Base-by-base conservation (phyloP, 2,888 invertebrate genomes). In the Scaptodrosophila latifasciaeformis region DNA sequence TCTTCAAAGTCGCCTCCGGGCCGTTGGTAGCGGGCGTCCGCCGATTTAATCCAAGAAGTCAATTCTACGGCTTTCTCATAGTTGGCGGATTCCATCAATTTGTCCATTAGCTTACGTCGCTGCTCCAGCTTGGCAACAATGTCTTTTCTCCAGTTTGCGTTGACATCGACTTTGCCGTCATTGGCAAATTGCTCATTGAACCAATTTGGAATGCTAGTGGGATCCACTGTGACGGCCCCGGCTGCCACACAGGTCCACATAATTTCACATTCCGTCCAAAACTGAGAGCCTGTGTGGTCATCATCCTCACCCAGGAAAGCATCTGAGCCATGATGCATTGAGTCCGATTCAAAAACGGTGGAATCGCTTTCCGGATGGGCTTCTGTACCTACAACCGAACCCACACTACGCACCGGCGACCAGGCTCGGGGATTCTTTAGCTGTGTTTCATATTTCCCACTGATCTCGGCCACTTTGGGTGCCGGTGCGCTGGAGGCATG, bases 381-480 rank as follows among this genome's bases (percentile, higher is more conserved):
- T 86, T 95, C 94, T 77, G 92, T 92, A 1, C 93, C 94, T 1
- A 89, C 91, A 44, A 94, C 92, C 18, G 94, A 94, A 7, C 95
- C 95, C 6, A 94, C 94, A 81, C 94, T 94, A 63, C 93, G 90
- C n/a, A 94, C 93, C 13, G 95, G 95, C 79, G 94, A 94, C 94
- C 95, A 94, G 21, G 94, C 94, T 76, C 93, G 90, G 15, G 93
- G 93, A 86, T 93, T 93, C 74, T 91, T 92, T n/a, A 92, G 86
- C 65, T 91, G 91, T 3, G 90, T 90, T 85, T 92, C 92, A 85
- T 90, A 91, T 84, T 91, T 92, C 9, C 90, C 90, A 12, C 89
- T 88, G 13, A 91, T 86, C 81, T 90, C 90, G 47, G 89, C 80
- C 2, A 86, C 79, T 21, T 86, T 85, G 1, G 85, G 81, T 1